Evolutionary conservation across 2,113 vertebrate genomes (phyloP), one percentile per base, ranked within the genome.

Genomic region (Numida meleagris): DNA sequence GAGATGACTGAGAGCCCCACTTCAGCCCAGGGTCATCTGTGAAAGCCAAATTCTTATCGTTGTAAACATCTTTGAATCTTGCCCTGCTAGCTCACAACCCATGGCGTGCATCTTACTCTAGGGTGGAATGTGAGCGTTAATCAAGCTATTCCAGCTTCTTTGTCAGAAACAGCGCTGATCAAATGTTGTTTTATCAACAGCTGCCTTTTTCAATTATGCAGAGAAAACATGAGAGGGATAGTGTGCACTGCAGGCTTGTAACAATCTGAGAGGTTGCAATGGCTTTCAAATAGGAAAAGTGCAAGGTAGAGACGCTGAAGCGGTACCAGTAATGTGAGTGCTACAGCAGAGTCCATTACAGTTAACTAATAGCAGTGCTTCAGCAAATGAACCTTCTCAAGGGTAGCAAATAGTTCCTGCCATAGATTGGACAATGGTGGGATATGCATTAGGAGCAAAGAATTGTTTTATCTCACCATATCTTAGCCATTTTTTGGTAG

Each of bases 121-220:
- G 58, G 29, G 25, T 24, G 48, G 42, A 66, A 48, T 0, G 0
- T 15, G 48, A 57, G 73, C 80, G 73, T 67, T 90, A 65, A 86
- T 83, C 45, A 75, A 81, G 74, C 78, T 65, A 23, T 92, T 95
- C 88, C 80, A 71, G 33, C 67, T 74, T 70, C 80, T 93, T 50
- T 87, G 85, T 90, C 89, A 92, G 93, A 73, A 89, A 50, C 70
- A 18, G 82, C 12, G 24, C 57, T 2, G 3, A 75, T 92, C 74
- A 78, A 58, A 81, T 71, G 70, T 36, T 55, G 82, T 93, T 70
- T 89, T 74, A 27, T 89, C 82, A 81, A 86, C 79, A 80, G 76
- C 86, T 88, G 86, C 83, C 89, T 80, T 92, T 95, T 92, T 75
- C 59, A 94, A 70, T 90, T 90, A 88, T 77, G 53, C 72, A 86